These are phyloP conservation scores for Cheumatopsyche charites DNA, from an alignment of 1,140 invertebrate genomes.

Conservation along the genomic window DNA sequence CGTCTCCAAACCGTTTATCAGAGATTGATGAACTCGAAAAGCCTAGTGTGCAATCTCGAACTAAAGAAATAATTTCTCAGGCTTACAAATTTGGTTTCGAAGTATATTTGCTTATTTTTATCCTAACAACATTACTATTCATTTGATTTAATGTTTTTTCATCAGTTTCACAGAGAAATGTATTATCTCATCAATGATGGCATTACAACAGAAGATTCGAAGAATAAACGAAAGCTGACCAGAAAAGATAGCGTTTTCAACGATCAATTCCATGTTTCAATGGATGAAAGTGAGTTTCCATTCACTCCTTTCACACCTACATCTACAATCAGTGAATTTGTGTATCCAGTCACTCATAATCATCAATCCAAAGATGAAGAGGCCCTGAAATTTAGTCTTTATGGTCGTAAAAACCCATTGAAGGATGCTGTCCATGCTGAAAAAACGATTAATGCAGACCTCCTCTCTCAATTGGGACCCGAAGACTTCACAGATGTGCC, in stretches of 20 bases:
- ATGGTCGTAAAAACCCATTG: slow-evolving; percentile 1
- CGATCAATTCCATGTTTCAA: slow-evolving; percentile 50
- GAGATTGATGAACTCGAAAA: slow-evolving; percentile 52
- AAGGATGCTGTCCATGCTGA: slow-evolving; percentile 30
- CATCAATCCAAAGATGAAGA: slow-evolving; percentile 34
- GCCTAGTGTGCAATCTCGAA: slow-evolving; percentile 61
- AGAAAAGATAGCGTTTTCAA: slow-evolving; percentile 53
- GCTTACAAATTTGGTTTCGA: slow-evolving; percentile 90
- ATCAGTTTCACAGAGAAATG: slow-evolving; percentile 81
- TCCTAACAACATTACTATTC: slow-evolving; percentile 15
- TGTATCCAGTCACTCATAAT: slow-evolving; percentile 30
- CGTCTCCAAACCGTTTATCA: slow-evolving; percentile 32
- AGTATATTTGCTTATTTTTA: slow-evolving; percentile 55
- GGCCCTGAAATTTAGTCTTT: slow-evolving; percentile 27
- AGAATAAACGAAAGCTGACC: slow-evolving; percentile 46
- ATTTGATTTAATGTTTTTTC: slow-evolving; percentile 12
- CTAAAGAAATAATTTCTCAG: slow-evolving; percentile 83
- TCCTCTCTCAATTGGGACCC: slow-evolving; percentile 36
- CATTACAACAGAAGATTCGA: slow-evolving; percentile 57
- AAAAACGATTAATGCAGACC: slow-evolving; percentile 12
- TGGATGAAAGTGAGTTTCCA: slow-evolving; percentile 44
- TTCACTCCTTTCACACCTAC: slow-evolving; percentile 39
- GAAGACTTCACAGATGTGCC: slow-evolving; percentile 43
- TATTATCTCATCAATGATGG: slow-evolving; percentile 63
- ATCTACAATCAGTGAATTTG: slow-evolving; percentile 41